Conservation (phyloP, 2,888 invertebrate genomes). For the Oscheius sp. region DNA sequence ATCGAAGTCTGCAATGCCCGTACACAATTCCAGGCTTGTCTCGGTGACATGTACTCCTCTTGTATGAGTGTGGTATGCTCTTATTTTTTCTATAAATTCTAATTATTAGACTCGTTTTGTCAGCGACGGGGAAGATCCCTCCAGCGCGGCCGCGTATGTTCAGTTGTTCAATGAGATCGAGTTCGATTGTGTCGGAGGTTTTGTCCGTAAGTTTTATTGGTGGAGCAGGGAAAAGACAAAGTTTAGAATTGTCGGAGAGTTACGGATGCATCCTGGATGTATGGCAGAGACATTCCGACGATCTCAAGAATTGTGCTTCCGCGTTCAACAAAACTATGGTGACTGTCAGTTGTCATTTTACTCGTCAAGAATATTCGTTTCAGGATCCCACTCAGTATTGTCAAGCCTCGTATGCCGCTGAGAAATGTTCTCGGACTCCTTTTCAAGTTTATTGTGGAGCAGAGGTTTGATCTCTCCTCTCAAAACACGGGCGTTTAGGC, state of each 20-base stretch:
- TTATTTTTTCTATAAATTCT: background rate
- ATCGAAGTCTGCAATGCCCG: constrained; percentile 46
- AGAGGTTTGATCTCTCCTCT: constrained; percentile 7
- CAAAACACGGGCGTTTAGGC: constrained; percentile 11
- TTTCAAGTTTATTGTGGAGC: constrained; percentile 23
- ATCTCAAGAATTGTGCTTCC: constrained; percentile 11
- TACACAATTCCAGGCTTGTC: constrained; percentile 46
- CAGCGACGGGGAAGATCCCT: constrained; percentile 36
- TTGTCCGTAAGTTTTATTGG: constrained; percentile 46
- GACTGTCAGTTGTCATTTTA: background rate
- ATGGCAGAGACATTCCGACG: background rate
- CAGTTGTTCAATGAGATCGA: constrained; percentile 44
- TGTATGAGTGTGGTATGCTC: constrained; percentile 41
- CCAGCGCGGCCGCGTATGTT: constrained; percentile 40
- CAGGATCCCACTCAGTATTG: constrained; percentile 30
- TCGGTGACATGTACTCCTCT: constrained; percentile 46
- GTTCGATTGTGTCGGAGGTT: constrained; percentile 53
- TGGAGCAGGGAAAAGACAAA: background rate
- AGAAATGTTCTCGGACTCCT: constrained; percentile 20
- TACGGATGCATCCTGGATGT: constrained; percentile 28
- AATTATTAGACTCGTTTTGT: constrained; percentile 39
- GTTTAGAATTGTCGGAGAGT: constrained; percentile 24
- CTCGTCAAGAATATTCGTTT: background rate
- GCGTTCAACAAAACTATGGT: constrained; percentile 25
- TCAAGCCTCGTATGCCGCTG: constrained; percentile 6